Evolutionary conservation across 2,797 vertebrate genomes (phyloP).

Genomic region (Neosalanx taihuensis): DNA sequence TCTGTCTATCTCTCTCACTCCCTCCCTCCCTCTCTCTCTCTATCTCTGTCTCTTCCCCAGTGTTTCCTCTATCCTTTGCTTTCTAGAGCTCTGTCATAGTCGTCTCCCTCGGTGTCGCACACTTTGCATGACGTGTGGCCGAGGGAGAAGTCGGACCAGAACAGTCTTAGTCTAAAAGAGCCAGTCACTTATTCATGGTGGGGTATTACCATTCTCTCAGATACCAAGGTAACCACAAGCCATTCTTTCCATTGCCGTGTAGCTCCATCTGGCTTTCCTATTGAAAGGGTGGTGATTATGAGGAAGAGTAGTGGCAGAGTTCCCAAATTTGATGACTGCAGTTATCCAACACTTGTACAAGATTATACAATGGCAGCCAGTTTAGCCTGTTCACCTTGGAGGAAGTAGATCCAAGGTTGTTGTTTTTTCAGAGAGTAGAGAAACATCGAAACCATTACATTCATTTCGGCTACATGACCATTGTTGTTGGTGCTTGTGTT

Average conservation of each 20-base stretch:
- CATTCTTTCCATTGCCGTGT: constrained; percentile 67
- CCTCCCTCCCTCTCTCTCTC: constrained; percentile 61
- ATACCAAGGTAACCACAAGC: constrained; percentile 68
- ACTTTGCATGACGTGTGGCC: constrained; percentile 83
- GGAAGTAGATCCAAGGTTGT: constrained; percentile 41
- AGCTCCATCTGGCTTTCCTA: constrained; percentile 63
- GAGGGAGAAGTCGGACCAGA: constrained; percentile 71
- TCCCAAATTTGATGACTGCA: constrained; percentile 52
- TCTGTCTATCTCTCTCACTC: constrained; percentile 69
- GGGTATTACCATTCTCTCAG: constrained; percentile 67
- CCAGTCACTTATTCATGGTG: constrained; percentile 68
- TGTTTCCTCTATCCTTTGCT: constrained; percentile 69
- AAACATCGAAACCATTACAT: constrained; percentile 35
- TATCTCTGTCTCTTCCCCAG: constrained; percentile 69
- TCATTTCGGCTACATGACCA: constrained; percentile 52
- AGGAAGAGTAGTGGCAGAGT: constrained; percentile 53
- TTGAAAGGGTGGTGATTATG: constrained; percentile 50
- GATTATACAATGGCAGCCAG: constrained; percentile 20
- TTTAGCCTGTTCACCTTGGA: constrained; percentile 47
- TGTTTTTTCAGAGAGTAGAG: constrained; percentile 36
- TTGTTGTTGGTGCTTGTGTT: constrained; percentile 66
- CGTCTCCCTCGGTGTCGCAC: constrained; percentile 65
- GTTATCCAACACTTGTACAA: constrained; percentile 24
- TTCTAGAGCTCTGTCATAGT: constrained; percentile 75
- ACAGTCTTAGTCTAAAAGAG: constrained; percentile 72